These are phyloP conservation scores for Caenorhabditis panamensis DNA, from an alignment of 2,888 invertebrate genomes.

Conservation along the genomic window DNA sequence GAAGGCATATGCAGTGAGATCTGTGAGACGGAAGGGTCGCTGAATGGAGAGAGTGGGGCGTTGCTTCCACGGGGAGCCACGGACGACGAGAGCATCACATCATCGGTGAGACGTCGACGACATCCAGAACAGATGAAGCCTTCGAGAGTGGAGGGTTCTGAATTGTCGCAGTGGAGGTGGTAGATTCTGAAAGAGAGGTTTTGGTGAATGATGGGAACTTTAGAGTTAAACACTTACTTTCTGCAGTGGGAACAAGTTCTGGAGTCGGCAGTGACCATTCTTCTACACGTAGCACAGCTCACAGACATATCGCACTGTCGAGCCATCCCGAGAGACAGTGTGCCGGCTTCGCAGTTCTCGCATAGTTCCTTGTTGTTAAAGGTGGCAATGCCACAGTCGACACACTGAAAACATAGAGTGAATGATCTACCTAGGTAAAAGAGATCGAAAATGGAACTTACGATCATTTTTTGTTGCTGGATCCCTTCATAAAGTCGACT, in stretches of 20 bases:
- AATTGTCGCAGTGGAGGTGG: slow-evolving; percentile 56
- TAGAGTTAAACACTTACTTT: slow-evolving; percentile 30
- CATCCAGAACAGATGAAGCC: slow-evolving; percentile 89
- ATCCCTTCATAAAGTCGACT: slow-evolving; percentile 44
- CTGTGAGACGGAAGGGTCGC: slow-evolving; percentile 16
- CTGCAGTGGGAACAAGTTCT: slow-evolving; percentile 41
- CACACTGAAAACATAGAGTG: slow-evolving; percentile 42
- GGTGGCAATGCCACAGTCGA: slow-evolving; percentile 54
- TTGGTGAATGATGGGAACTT: neutral
- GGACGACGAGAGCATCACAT: slow-evolving; percentile 61
- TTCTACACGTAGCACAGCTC: slow-evolving; percentile 29
- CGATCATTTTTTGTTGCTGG: slow-evolving; percentile 32
- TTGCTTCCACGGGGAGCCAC: slow-evolving; percentile 9
- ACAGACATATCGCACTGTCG: slow-evolving; percentile 27
- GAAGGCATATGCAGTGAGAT: slow-evolving; percentile 37
- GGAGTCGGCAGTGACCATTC: slow-evolving; percentile 32
- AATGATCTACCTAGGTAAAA: neutral
- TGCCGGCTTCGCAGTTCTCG: slow-evolving; percentile 43
- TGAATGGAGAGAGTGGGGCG: slow-evolving; percentile 37
- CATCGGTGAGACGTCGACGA: slow-evolving; percentile 61
- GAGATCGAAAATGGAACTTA: slow-evolving; percentile 1
- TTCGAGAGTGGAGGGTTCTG: slow-evolving; percentile 83
- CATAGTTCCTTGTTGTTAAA: slow-evolving; percentile 44
- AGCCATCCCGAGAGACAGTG: slow-evolving; percentile 31
- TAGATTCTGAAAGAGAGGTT: slow-evolving; percentile 38